Conservation (phyloP, 2,113 vertebrate species). For the Nesoenas mayeri region DNA sequence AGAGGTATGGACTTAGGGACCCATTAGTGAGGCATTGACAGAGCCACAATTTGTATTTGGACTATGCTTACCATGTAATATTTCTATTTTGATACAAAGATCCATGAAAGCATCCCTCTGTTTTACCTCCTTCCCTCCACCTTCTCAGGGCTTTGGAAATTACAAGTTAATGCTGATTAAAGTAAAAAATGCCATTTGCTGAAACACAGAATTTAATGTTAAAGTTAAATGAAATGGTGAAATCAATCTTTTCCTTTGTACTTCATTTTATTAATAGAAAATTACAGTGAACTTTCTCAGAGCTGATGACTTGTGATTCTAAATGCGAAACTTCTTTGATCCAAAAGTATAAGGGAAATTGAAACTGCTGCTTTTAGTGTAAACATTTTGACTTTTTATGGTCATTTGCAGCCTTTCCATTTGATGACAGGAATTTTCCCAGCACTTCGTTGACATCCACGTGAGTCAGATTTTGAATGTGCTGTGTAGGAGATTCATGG, state of each 20-base stretch:
- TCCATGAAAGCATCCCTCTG: fast-evolving
- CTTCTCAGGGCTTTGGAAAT: neutral
- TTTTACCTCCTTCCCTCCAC: neutral
- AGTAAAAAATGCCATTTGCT: neutral
- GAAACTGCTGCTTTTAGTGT: neutral
- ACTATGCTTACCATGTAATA: neutral
- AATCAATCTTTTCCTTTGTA: neutral
- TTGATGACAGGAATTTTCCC: neutral
- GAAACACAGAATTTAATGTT: neutral
- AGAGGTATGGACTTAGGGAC: neutral
- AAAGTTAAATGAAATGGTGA: neutral
- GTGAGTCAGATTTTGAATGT: neutral
- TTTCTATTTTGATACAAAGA: neutral
- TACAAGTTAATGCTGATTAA: neutral
- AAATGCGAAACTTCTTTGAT: neutral
- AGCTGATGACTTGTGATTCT: neutral
- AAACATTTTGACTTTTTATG: neutral
- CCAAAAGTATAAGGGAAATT: neutral
- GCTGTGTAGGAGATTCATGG: neutral
- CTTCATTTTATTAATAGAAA: neutral
- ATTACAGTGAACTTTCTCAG: neutral
- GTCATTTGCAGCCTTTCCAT: neutral
- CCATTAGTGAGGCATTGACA: neutral
- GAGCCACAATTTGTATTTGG: neutral
- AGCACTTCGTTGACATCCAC: neutral